phyloP scores from a whole-genome alignment of 2,113 vertebrate species.

The Ptychochromis oligacanthus region DNA sequence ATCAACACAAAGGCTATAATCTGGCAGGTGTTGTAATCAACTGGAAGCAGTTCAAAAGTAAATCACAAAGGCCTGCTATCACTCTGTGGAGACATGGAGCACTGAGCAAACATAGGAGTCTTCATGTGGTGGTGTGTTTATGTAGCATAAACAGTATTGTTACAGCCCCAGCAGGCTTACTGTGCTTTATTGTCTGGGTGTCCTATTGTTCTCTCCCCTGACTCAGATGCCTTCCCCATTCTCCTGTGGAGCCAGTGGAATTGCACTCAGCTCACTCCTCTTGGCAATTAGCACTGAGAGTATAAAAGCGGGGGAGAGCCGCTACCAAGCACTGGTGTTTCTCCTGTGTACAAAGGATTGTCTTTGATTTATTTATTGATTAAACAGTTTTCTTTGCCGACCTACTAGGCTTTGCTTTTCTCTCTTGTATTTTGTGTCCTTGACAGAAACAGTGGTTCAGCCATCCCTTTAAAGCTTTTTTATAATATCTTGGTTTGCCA shows the following conservation, averaged over 20 bases:
- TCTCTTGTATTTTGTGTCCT: neutral
- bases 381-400: neutral
- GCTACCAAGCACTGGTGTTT: neutral
- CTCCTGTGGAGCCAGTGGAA: neutral
- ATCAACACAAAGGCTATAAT: constrained; percentile 9
- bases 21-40: constrained; percentile 27
- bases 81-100: neutral
- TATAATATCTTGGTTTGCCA: neutral
- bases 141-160: neutral
- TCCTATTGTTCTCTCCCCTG: neutral
- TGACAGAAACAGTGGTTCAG: neutral
- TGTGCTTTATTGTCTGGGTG: neutral
- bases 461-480: neutral
- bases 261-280: neutral
- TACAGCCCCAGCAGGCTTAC: neutral
- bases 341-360: neutral
- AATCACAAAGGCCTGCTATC: constrained; percentile 24
- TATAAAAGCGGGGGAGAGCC: neutral
- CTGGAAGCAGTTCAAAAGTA: neutral
- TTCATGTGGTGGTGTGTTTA: neutral
- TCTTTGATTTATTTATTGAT: neutral
- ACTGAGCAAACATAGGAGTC: constrained; percentile 11
- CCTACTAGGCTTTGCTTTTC: neutral
- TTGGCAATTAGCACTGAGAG: neutral
- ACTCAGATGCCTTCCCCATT: neutral